Percentiles rank a stretch among this genome's conserved stretches.
phyloP scores from a whole-genome alignment of 2,888 invertebrate genomes.

The Agrilus mali region DNA sequence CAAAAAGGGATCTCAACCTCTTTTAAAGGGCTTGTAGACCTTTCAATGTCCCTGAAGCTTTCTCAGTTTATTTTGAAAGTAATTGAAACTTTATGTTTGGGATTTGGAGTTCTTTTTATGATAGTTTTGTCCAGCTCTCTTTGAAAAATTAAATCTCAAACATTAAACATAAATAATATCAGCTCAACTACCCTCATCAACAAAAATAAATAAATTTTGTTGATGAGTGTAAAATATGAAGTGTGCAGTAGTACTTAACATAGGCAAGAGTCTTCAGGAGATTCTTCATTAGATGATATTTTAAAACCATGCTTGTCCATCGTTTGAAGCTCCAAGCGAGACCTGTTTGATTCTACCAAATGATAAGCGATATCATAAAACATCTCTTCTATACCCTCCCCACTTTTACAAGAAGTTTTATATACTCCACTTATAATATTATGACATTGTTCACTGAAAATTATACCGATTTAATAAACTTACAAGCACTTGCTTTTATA shows the following conservation, averaged over 20 bases:
- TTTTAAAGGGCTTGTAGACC: no score
- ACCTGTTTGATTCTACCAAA: conserved; percentile 65
- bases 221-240: no score
- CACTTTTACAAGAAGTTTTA: conserved; percentile 81
- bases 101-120: no score
- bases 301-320: conserved; percentile 68
- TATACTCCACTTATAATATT: conserved; percentile 79
- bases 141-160: no score
- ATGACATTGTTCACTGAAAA: conserved; percentile 76
- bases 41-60: no score
- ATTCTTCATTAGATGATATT: conserved; percentile 50
- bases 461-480: conserved; percentile 2
- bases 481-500: neutral
- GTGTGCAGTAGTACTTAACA: conserved; percentile 27
- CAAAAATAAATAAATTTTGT: no score
- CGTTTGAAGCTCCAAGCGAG: conserved; percentile 69
- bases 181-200: no score
- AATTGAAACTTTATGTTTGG: no score
- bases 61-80: no score
- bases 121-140: no score
- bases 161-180: no score
- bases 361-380: conserved; percentile 78
- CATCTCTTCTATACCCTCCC: conserved; percentile 82
- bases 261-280: conserved; percentile 34
- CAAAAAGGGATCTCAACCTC: no score